A percentile compares a stretch with the other conserved stretches of the same genome.
Evolutionary conservation across 2,113 vertebrate genomes (phyloP).

Genomic region (Spermophilus dauricus): DNA sequence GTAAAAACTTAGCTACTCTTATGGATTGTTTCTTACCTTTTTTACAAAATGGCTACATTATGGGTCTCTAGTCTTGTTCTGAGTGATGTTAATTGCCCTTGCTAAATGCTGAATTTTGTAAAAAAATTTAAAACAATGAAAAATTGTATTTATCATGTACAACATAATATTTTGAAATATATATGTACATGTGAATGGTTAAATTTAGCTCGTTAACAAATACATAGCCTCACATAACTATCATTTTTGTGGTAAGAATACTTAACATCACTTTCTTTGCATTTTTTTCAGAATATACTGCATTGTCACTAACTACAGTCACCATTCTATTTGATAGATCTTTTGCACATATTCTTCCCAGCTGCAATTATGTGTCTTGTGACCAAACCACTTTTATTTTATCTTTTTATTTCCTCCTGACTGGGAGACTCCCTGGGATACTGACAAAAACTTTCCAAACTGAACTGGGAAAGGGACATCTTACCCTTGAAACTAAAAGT

Average conservation of each 20-base stretch:
- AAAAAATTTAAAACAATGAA: background rate
- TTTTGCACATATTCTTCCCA: background rate
- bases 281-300: background rate
- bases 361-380: background rate
- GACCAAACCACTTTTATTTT: background rate
- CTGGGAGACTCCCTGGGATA: background rate
- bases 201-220: background rate
- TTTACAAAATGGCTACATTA: slow-evolving; percentile 15
- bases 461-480: background rate
- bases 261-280: background rate
- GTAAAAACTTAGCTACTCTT: background rate
- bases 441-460: background rate
- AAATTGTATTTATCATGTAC: background rate
- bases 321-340: background rate
- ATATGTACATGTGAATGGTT: background rate
- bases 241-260: background rate
- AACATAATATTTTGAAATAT: background rate
- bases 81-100: background rate
- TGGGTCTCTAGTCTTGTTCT: background rate
- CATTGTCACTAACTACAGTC: no score
- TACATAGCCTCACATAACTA: background rate
- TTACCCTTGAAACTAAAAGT: slow-evolving; percentile 17
- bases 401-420: background rate
- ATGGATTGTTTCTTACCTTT: slow-evolving; percentile 25
- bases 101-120: background rate